A percentile compares a stretch with the other conserved stretches of the same genome.
Evolutionary conservation across 2,797 vertebrate species (phyloP).

Genomic region (Simalia tracyae): DNA sequence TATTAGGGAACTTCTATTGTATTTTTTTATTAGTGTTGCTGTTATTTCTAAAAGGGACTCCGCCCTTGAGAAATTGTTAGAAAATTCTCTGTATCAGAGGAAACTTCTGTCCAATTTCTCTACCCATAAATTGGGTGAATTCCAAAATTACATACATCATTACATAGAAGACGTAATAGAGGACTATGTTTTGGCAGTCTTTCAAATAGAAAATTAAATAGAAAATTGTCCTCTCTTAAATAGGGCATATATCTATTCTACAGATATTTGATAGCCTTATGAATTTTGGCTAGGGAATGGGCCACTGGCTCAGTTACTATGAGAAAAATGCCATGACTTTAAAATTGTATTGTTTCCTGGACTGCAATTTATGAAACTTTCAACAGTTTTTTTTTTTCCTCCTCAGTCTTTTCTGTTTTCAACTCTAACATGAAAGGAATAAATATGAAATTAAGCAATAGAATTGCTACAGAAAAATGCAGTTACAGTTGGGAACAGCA

Average conservation of each 20-base stretch:
- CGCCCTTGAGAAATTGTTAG: background rate
- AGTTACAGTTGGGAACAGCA: background rate
- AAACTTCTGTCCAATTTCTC: background rate
- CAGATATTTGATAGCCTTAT: background rate
- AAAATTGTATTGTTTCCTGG: conserved; percentile 59
- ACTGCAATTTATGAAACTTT: conserved; percentile 24
- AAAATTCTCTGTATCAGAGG: background rate
- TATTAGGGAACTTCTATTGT: background rate
- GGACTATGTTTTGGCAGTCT: background rate
- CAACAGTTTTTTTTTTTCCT: background rate
- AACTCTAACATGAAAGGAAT: background rate
- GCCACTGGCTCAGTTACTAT: background rate
- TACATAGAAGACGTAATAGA: background rate
- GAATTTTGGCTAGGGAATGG: no score
- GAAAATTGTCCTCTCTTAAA: background rate
- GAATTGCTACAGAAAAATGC: background rate
- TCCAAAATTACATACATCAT: background rate
- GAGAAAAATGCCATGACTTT: background rate
- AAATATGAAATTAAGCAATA: background rate
- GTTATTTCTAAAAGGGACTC: background rate
- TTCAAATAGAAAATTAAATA: background rate
- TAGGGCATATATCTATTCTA: background rate
- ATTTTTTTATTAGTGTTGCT: background rate
- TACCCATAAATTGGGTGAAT: background rate
- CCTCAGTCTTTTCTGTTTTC: background rate